A percentile compares a stretch with the other conserved stretches of the same genome.
These are phyloP conservation scores for Acipenser oxyrinchus DNA, from an alignment of 2,797 vertebrate species.

Conservation along the genomic window DNA sequence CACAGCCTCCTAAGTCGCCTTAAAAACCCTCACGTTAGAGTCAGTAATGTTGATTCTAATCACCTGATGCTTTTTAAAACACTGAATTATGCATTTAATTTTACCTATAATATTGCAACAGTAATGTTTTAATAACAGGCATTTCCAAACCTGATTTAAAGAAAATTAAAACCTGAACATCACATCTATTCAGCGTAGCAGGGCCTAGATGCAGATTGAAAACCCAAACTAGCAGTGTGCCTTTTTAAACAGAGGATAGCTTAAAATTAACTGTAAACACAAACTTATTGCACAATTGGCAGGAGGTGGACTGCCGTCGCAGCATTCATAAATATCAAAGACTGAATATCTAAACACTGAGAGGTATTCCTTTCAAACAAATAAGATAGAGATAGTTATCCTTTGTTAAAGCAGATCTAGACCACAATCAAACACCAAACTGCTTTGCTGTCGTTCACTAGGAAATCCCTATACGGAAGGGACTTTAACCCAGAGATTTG, in stretches of 20 bases:
- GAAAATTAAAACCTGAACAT: not conserved
- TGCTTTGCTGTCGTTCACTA: slow-evolving; percentile 37
- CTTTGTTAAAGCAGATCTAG: slow-evolving; percentile 45
- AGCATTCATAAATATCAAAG: slow-evolving; percentile 47
- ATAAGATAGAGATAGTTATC: slow-evolving; percentile 59
- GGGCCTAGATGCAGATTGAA: slow-evolving; percentile 37
- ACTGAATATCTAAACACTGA: slow-evolving; percentile 48
- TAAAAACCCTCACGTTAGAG: too few relatives aligned
- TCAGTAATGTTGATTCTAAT: too few relatives aligned
- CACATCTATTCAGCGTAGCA: not conserved
- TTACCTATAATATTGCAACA: too few relatives aligned
- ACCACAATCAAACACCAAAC: slow-evolving; percentile 15
- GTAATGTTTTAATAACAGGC: too few relatives aligned
- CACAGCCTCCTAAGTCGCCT: too few relatives aligned
- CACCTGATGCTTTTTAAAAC: too few relatives aligned
- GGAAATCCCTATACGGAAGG: slow-evolving; percentile 35
- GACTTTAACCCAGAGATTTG: slow-evolving; percentile 28
- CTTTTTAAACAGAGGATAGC: slow-evolving; percentile 34
- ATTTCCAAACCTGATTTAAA: not conserved
- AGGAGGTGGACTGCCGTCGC: slow-evolving; percentile 41
- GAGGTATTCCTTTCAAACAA: slow-evolving; percentile 57
- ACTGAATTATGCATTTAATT: too few relatives aligned
- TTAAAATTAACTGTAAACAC: slow-evolving; percentile 46
- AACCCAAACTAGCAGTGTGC: slow-evolving; percentile 46
- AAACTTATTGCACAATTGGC: slow-evolving; percentile 29